Conservation (phyloP, 2,113 vertebrate species). For the Camarhynchus parvulus region DNA sequence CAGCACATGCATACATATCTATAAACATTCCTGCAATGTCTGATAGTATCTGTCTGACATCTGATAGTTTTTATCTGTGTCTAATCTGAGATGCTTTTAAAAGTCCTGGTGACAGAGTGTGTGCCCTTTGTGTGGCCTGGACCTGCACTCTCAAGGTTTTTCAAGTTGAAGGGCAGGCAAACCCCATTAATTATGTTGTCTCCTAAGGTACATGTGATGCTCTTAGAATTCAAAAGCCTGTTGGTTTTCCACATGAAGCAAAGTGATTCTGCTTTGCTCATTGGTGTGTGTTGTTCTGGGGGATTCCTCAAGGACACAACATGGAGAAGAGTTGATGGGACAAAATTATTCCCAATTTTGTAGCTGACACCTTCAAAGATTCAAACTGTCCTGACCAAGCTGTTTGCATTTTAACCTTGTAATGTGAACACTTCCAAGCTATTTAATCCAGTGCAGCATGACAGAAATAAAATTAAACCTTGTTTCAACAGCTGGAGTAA, state of each 20-base stretch:
- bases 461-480: not conserved
- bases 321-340: not conserved
- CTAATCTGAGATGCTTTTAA: not conserved
- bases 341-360: not conserved
- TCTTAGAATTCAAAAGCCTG: not conserved
- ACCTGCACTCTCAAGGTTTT: not conserved
- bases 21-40: not conserved
- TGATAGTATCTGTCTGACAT: not conserved
- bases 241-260: not conserved
- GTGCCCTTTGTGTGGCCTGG: not conserved
- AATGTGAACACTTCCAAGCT: not conserved
- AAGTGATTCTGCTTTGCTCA: not conserved
- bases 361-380: not conserved
- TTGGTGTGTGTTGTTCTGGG: not conserved
- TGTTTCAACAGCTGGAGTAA: not conserved
- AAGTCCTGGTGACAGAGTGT: not conserved
- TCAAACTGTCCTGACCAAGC: not conserved
- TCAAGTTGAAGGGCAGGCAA: not conserved
- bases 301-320: not conserved
- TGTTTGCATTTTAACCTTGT: not conserved
- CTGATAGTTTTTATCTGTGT: not conserved
- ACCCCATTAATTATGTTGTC: not conserved
- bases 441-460: not conserved
- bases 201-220: not conserved
- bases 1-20: rapidly evolving